Evolutionary conservation across 2,113 vertebrate genomes (phyloP).

Genomic region (Xenopus borealis): DNA sequence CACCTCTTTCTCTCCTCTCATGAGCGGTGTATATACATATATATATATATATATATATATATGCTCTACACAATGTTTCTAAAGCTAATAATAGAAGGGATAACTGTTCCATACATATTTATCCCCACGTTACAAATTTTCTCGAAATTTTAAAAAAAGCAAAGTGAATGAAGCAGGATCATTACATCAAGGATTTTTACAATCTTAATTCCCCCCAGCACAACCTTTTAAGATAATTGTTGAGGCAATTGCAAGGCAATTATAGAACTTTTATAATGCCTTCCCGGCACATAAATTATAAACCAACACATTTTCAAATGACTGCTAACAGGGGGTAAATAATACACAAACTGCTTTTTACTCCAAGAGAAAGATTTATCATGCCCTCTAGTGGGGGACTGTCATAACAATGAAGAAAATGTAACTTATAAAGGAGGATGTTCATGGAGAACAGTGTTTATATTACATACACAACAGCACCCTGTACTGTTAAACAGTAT

Average conservation of each 20-base stretch:
- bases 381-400: slow-evolving; percentile 63
- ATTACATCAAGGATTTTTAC: slow-evolving; percentile 49
- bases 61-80: no score
- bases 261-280: slow-evolving; percentile 58
- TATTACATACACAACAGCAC: no score
- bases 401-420: neutral
- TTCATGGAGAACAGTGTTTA: no score
- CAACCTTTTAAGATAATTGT: slow-evolving; percentile 47
- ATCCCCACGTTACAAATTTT: no score
- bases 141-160: neutral
- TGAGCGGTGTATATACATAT: neutral
- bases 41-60: no score
- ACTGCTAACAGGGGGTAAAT: slow-evolving; percentile 39
- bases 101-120: no score
- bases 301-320: slow-evolving; percentile 47
- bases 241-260: slow-evolving; percentile 60
- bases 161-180: slow-evolving; percentile 48
- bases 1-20: neutral
- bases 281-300: slow-evolving; percentile 64
- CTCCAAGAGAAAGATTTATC: neutral
- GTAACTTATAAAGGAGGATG: no score
- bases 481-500: no score
- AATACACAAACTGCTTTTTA: neutral
- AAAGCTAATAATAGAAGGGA: no score
- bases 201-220: slow-evolving; percentile 27